Conservation (phyloP, 2,888 invertebrate genomes). For the Hyposoter dolosus region DNA sequence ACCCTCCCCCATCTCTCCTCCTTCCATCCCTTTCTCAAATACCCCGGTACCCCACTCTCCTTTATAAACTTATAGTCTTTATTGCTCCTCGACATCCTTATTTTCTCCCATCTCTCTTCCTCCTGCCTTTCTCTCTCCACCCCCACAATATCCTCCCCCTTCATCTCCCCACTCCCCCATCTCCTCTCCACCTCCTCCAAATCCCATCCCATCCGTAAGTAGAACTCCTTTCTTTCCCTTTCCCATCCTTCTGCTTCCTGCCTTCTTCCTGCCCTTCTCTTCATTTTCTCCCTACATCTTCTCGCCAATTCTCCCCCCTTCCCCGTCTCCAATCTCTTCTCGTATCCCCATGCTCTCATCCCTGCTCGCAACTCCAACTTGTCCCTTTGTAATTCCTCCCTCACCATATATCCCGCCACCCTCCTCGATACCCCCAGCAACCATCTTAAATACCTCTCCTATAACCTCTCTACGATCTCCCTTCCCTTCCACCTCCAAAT, state of each 20-base stretch:
- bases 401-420: slow-evolving; percentile 60
- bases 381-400: background rate
- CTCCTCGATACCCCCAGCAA: slow-evolving; percentile 42
- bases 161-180: background rate
- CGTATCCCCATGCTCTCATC: slow-evolving; percentile 30
- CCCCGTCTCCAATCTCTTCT: slow-evolving; percentile 41
- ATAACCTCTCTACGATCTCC: slow-evolving; percentile 18
- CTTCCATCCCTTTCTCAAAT: background rate
- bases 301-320: slow-evolving; percentile 30
- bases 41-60: background rate
- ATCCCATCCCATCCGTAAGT: background rate
- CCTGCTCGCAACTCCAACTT: slow-evolving; percentile 35
- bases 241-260: slow-evolving; percentile 36
- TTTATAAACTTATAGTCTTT: background rate
- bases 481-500: slow-evolving; percentile 42
- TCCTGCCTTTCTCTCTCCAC: background rate
- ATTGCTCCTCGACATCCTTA: background rate
- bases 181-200: background rate
- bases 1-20: background rate
- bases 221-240: background rate
- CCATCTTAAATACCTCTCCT: slow-evolving; percentile 18
- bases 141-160: background rate
- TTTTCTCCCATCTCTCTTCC: background rate
- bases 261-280: slow-evolving; percentile 35
- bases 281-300: slow-evolving; percentile 2